These are phyloP conservation scores for Drosophila histrio DNA, from an alignment of 2,888 invertebrate genomes.

Conservation along the genomic window DNA sequence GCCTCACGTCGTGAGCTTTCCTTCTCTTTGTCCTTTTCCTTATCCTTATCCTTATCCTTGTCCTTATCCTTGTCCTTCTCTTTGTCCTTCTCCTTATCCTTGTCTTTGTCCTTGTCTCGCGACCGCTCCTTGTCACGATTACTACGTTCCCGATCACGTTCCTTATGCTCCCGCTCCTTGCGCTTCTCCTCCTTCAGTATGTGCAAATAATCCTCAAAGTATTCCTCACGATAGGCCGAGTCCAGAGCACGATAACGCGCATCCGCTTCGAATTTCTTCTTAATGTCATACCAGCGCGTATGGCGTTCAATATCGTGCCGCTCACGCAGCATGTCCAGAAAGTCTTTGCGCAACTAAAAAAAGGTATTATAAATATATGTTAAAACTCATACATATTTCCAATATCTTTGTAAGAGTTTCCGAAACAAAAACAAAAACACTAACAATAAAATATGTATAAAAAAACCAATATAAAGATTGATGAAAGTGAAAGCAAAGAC, in stretches of 20 bases:
- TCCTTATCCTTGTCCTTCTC: constrained; percentile 51
- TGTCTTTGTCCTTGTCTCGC: constrained; percentile 70
- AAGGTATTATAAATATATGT: no score
- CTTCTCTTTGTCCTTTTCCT: constrained; percentile 39
- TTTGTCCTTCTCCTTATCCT: constrained; percentile 61
- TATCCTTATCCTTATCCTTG: constrained; percentile 48
- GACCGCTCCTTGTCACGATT: constrained; percentile 75
- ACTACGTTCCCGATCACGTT: constrained; percentile 80
- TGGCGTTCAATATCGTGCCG: constrained; percentile 94
- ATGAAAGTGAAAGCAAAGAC: no score
- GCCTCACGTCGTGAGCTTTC: constrained; percentile 76
- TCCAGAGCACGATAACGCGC: constrained; percentile 96
- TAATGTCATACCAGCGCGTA: constrained; percentile 96
- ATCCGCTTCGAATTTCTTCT: constrained; percentile 96
- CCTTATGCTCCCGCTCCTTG: constrained; percentile 74
- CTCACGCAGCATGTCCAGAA: constrained; percentile 95
- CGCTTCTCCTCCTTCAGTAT: constrained; percentile 93
- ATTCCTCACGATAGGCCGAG: constrained; percentile 94
- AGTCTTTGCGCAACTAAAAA: constrained; percentile 92
- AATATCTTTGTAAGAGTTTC: no score
- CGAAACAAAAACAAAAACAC: no score
- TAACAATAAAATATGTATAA: no score
- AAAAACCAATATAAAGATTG: no score
- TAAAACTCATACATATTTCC: no score
- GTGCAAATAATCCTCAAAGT: constrained; percentile 96